Percentiles rank a stretch among this genome's conserved stretches.
These are phyloP conservation scores for Australoheros facetus DNA, from an alignment of 2,797 vertebrate species.

Conservation along the genomic window DNA sequence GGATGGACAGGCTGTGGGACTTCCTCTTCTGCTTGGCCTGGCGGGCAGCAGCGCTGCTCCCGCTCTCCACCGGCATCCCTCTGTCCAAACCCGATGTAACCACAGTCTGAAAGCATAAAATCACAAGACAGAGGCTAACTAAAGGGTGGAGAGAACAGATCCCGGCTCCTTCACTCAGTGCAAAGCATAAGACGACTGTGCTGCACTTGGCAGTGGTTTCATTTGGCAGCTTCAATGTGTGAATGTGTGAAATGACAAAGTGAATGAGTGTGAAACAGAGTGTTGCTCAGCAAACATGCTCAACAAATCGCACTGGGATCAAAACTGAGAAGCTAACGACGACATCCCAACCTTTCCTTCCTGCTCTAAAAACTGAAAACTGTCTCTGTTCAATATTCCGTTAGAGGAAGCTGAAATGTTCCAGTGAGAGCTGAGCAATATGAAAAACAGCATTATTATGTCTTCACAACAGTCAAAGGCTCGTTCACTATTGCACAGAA, in stretches of 20 bases:
- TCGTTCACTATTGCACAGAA: neutral
- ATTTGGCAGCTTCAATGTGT: slow-evolving; percentile 22
- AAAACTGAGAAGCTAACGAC: neutral
- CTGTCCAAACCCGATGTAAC: slow-evolving; percentile 73
- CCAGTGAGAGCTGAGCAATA: neutral
- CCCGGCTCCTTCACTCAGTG: neutral
- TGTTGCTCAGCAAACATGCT: neutral
- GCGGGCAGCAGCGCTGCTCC: slow-evolving; percentile 90
- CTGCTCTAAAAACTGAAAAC: neutral
- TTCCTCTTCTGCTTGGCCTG: slow-evolving; percentile 99
- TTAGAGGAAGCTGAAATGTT: neutral
- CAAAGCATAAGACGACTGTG: neutral
- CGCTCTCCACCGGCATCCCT: slow-evolving; percentile 98
- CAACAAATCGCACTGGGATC: neutral
- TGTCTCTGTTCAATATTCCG: neutral
- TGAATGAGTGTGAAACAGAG: slow-evolving; percentile 30
- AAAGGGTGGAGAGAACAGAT: neutral
- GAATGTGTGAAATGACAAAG: slow-evolving; percentile 31
- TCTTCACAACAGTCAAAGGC: neutral
- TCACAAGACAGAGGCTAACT: neutral
- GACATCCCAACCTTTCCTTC: neutral
- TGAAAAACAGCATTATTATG: neutral
- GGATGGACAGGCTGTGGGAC: slow-evolving; percentile 95
- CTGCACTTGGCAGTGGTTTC: neutral
- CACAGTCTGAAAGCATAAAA: slow-evolving; percentile 76